Base-by-base conservation (phyloP, 1,140 invertebrate species). In the Delia radicum region DNA sequence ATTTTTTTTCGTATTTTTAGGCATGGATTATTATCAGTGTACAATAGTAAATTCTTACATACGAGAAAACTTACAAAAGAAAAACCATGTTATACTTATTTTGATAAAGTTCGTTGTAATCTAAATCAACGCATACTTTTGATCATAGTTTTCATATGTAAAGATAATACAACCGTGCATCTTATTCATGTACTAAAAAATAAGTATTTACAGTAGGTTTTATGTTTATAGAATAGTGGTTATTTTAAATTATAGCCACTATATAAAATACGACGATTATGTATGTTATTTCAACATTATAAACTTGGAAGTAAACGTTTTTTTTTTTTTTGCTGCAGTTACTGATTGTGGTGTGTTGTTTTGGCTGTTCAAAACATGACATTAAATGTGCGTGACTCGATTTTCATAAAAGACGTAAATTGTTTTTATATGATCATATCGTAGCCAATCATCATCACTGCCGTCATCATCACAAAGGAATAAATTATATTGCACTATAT, bases 351-450 rank as follows among this genome's bases (percentile, higher is more conserved):
- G 10, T 67, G 37, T 67, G 3, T 65, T 67, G 63, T 67, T 71
- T 1, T 71, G 24, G 72, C 72, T 29, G 72, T 73, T 37, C 24
- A 63, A 55, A 75, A 75, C 74, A 75, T 75, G 74, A 75, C 65
- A 61, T 75, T 72, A 75, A 75, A 75, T 21, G 74, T 75, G 74
- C 74, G 74, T 75, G 74, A 75, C 74, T 75, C 48, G 74, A 75
- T 75, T 75, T 75, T 42, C 61, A 67, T 33, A 63, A 48, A 37
- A 74, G 61, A 37, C 65, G 31, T 69, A 69, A 69, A 48, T 73
- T 55, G 46, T 73, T 69, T 69, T 69, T 69, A 69, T 69, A 69
- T 69, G 65, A 73, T 55, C 33, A 46, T 48, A 73, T 18, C 37
- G 71, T 27, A 55, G 28, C 37, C 33, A 42, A 27, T 55, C 24